phyloP scores from a whole-genome alignment of 2,113 vertebrate species.

The Emydura subglobosa region DNA sequence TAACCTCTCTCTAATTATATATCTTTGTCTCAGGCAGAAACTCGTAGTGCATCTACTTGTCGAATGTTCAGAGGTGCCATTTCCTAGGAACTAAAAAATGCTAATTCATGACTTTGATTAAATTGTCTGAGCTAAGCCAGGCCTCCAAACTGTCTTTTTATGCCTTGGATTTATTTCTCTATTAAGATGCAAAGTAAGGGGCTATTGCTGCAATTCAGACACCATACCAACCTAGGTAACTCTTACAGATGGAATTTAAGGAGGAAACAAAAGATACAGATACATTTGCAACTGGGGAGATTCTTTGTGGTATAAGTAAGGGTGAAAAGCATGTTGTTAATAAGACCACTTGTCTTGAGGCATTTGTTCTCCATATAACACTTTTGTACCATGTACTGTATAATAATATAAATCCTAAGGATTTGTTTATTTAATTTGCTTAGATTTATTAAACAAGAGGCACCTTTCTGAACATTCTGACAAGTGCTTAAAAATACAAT shows the following conservation, averaged over 20 bases:
- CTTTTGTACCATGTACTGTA: fast-evolving
- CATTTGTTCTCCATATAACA: neutral
- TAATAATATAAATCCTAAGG: neutral
- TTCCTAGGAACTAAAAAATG: slow-evolving; percentile 79
- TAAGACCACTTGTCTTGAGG: neutral
- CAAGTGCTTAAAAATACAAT: neutral
- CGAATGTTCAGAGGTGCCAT: slow-evolving; percentile 72
- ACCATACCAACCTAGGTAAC: neutral
- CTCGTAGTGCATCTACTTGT: slow-evolving; percentile 47
- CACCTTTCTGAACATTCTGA: neutral
- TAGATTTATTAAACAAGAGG: neutral
- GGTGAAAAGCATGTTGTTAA: neutral
- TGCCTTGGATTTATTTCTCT: slow-evolving; percentile 72
- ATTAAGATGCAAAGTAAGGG: slow-evolving; percentile 54
- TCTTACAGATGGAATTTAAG: neutral
- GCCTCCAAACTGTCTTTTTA: slow-evolving; percentile 63
- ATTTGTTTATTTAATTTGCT: neutral
- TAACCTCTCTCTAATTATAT: slow-evolving; percentile 73
- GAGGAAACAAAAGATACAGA: neutral
- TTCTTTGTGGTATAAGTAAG: neutral
- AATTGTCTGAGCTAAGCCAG: slow-evolving; percentile 71
- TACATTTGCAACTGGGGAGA: neutral
- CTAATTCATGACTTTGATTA: slow-evolving; percentile 79
- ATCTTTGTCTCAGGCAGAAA: slow-evolving; percentile 63
- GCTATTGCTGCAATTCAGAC: slow-evolving; percentile 29